A percentile compares a stretch with the other conserved stretches of the same genome.
These are phyloP conservation scores for Zygaena filipendulae DNA, from an alignment of 2,888 invertebrate genomes.

Conservation along the genomic window DNA sequence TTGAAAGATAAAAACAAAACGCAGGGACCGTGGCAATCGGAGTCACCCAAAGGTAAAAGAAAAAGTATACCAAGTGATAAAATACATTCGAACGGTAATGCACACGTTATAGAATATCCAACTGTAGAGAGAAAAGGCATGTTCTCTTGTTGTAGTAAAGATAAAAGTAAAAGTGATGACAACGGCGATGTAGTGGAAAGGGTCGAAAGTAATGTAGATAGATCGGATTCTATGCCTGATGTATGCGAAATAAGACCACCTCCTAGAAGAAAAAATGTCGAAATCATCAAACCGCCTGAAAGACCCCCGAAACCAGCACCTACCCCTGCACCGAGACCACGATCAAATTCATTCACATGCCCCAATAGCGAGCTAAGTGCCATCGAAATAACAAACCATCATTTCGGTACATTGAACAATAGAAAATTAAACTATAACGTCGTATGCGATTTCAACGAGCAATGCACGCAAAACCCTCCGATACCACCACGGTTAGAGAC, in stretches of 20 bases:
- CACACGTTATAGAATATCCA: slow-evolving; percentile 76
- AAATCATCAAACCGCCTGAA: slow-evolving; percentile 70
- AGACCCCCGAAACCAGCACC: slow-evolving; percentile 73
- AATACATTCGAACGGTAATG: slow-evolving; percentile 42
- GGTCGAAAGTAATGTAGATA: slow-evolving; percentile 39
- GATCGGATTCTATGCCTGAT: slow-evolving; percentile 52
- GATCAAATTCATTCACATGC: slow-evolving; percentile 68
- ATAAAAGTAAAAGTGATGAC: slow-evolving; percentile 63
- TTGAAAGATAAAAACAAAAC: slow-evolving; percentile 55
- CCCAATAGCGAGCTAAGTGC: slow-evolving; percentile 49
- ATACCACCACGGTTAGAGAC: slow-evolving; percentile 61
- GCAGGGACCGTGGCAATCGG: slow-evolving; percentile 36
- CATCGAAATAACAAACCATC: slow-evolving; percentile 50
- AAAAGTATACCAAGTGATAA: slow-evolving; percentile 48
- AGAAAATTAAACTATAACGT: slow-evolving; percentile 55
- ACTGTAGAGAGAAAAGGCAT: slow-evolving; percentile 78
- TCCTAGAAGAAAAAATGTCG: slow-evolving; percentile 68
- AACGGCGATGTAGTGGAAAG: slow-evolving; percentile 52
- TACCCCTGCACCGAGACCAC: slow-evolving; percentile 59
- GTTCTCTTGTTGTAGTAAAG: slow-evolving; percentile 77
- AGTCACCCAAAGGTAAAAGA: slow-evolving; percentile 56
- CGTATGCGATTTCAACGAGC: slow-evolving; percentile 55
- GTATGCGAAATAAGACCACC: slow-evolving; percentile 71
- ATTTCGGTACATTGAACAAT: slow-evolving; percentile 55
- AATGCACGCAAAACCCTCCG: slow-evolving; percentile 46